These are phyloP conservation scores for Bacillus rossius DNA, from an alignment of 1,140 invertebrate species.

Conservation along the genomic window DNA sequence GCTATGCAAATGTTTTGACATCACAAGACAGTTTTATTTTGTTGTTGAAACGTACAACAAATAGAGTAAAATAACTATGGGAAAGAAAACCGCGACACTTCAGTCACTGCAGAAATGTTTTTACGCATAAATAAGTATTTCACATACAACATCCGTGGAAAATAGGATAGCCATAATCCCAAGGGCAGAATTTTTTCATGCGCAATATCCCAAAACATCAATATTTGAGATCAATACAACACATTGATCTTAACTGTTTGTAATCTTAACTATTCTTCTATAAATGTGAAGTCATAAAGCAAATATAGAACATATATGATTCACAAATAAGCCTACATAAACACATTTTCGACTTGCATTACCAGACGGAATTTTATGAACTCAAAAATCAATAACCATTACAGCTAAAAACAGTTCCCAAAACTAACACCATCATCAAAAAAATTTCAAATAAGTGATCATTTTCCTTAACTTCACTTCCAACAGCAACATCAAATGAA, in stretches of 20 bases:
- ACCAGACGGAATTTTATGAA: conserved; percentile 16
- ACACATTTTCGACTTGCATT: conserved; percentile 5
- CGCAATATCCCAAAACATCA: conserved; percentile 40
- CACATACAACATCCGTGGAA: not conserved
- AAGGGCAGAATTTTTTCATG: conserved; percentile 42
- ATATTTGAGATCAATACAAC: conserved; percentile 38
- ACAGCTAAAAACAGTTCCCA: not conserved
- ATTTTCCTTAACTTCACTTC: conserved; percentile 11
- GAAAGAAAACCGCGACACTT: too few species aligned
- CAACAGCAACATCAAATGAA: conserved; percentile 1
- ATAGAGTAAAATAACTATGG: too few species aligned
- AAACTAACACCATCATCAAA: conserved; percentile 1
- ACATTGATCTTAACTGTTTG: not conserved
- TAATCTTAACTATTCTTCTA: not conserved
- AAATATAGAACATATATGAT: not conserved
- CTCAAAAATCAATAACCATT: conserved; percentile 17
- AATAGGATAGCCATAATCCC: conserved; percentile 28
- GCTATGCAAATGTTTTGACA: too few species aligned
- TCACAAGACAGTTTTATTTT: too few species aligned
- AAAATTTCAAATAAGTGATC: conserved; percentile 16
- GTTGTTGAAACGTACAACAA: too few species aligned
- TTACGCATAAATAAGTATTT: too few species aligned
- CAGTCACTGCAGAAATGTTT: too few species aligned
- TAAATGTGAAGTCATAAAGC: not conserved
- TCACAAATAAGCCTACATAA: conserved; percentile 1